Evolutionary conservation across 2,113 vertebrate species (phyloP).

Genomic region (Thalassoma bifasciatum): DNA sequence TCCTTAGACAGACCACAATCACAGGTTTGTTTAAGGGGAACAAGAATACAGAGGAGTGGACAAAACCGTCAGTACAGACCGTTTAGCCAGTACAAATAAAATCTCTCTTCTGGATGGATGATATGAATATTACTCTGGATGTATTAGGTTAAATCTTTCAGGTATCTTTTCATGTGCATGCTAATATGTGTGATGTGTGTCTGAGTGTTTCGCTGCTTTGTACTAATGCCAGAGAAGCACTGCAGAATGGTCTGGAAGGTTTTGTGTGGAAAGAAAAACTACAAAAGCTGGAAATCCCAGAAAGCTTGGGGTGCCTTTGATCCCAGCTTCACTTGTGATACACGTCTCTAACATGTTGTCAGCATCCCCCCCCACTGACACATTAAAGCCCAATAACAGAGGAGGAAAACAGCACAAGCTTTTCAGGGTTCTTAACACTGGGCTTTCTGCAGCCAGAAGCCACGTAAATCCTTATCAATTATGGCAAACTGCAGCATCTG

Average conservation of each 20-base stretch:
- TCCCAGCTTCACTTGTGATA: conserved; percentile 39
- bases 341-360: conserved; percentile 46
- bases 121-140: conserved; percentile 15
- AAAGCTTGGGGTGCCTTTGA: conserved; percentile 48
- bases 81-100: conserved; percentile 2
- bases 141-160: conserved; percentile 8
- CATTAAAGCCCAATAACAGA: conserved; percentile 13
- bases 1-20: conserved; percentile 33
- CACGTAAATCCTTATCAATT: conserved; percentile 68
- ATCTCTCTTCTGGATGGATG: conserved; percentile 1
- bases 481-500: conserved; percentile 56
- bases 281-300: conserved; percentile 58
- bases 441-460: conserved; percentile 47
- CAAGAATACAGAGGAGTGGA: conserved; percentile 5
- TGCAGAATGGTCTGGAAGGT: conserved; percentile 5
- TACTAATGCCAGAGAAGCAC: neutral
- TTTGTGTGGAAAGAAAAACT: conserved; percentile 23
- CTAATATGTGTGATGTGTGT: neutral
- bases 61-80: conserved; percentile 4
- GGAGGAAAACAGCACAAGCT: conserved; percentile 16
- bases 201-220: neutral
- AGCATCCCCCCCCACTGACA: conserved; percentile 39
- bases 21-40: neutral
- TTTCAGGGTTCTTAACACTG: conserved; percentile 38
- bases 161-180: neutral